Percentiles rank a stretch among this genome's conserved stretches.
These are phyloP conservation scores for Anas flavirostris DNA, from an alignment of 2,797 vertebrate species.

Conservation along the genomic window DNA sequence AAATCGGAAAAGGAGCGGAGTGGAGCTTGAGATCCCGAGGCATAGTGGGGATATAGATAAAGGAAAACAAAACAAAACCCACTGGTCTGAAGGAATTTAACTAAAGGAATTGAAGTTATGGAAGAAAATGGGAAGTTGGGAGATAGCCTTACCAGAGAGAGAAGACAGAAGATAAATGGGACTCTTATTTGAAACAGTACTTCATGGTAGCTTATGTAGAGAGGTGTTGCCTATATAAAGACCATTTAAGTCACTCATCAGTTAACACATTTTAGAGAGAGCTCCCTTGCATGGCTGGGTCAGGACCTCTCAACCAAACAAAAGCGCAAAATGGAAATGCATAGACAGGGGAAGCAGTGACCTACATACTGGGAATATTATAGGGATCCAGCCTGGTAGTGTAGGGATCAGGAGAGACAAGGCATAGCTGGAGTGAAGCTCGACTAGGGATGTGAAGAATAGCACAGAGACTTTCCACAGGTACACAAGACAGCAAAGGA, in stretches of 20 bases:
- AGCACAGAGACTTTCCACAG: not conserved
- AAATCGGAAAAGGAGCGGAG: not conserved
- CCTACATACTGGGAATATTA: not conserved
- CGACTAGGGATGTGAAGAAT: not conserved
- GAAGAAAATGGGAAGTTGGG: not conserved
- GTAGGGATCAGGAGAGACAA: not conserved
- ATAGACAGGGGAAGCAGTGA: not conserved
- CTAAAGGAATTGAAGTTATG: not conserved
- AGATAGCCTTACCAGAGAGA: not conserved
- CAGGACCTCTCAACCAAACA: not conserved
- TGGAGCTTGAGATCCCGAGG: rapidly evolving
- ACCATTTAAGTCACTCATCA: not conserved
- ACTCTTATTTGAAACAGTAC: not conserved
- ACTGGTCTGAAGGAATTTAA: not conserved
- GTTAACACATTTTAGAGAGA: not conserved
- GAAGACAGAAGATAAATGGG: not conserved
- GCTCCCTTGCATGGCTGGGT: not conserved
- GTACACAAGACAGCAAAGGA: not conserved
- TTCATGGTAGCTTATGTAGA: not conserved
- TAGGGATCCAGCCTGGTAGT: not conserved
- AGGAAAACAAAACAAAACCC: not conserved
- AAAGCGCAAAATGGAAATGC: not conserved
- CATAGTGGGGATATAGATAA: not conserved
- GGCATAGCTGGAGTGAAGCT: not conserved
- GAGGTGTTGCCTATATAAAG: not conserved